Conservation (phyloP, 2,888 invertebrate genomes). For the Frankliniella intonsa region DNA sequence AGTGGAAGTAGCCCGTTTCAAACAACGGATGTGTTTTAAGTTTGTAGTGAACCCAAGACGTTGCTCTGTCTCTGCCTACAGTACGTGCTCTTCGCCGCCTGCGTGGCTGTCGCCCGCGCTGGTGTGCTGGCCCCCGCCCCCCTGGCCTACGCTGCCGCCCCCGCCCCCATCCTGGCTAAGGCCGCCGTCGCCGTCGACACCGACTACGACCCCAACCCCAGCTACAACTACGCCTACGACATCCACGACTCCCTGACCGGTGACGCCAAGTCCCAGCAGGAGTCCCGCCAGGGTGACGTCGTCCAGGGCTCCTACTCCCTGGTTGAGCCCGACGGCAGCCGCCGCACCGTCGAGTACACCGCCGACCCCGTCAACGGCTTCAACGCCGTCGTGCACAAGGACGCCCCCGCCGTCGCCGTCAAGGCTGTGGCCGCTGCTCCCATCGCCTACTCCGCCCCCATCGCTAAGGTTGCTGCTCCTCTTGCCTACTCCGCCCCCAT, state of each 20-base stretch:
- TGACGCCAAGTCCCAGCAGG: slow-evolving; percentile 40
- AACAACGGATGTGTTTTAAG: too few relatives aligned
- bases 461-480: background rate
- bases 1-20: too few relatives aligned
- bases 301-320: slow-evolving; percentile 40
- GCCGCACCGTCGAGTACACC: slow-evolving; percentile 39
- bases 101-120: slow-evolving; percentile 28
- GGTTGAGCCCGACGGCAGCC: slow-evolving; percentile 38
- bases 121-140: slow-evolving; percentile 34
- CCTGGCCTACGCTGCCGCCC: slow-evolving; percentile 33
- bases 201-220: slow-evolving; percentile 41
- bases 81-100: background rate
- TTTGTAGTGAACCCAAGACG: too few relatives aligned
- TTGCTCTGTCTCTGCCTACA: too few relatives aligned
- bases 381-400: slow-evolving; percentile 42
- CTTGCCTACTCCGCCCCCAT: slow-evolving; percentile 16
- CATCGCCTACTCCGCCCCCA: slow-evolving; percentile 27
- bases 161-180: slow-evolving; percentile 29
- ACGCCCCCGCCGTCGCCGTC: slow-evolving; percentile 8
- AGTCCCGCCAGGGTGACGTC: slow-evolving; percentile 39
- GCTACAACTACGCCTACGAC: slow-evolving; percentile 40
- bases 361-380: slow-evolving; percentile 42
- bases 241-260: slow-evolving; percentile 40
- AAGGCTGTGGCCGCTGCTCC: background rate
- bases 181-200: slow-evolving; percentile 39